Percentiles rank a stretch among this genome's conserved stretches.
phyloP scores from a whole-genome alignment of 2,113 vertebrate species.

The Sula dactylatra region DNA sequence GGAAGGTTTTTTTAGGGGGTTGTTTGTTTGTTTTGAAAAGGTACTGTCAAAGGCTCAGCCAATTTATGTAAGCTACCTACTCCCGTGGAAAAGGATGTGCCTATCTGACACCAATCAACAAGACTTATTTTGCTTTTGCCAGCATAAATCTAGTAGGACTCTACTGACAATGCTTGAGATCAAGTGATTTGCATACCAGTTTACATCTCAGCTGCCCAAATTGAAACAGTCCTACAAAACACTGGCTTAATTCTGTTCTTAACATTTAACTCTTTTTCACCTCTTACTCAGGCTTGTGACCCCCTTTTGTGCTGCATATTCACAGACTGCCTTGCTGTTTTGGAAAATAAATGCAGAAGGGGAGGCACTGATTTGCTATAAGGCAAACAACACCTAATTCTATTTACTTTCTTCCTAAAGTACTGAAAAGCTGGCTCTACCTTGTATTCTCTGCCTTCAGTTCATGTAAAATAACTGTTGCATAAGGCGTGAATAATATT shows the following conservation, averaged over 20 bases:
- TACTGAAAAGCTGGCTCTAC: neutral
- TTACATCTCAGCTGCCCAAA: neutral
- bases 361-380: neutral
- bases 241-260: neutral
- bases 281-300: neutral
- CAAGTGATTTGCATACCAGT: neutral
- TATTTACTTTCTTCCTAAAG: neutral
- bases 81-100: neutral
- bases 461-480: neutral
- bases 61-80: neutral
- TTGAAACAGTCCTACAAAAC: neutral
- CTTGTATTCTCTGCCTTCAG: neutral
- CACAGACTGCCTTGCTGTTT: neutral
- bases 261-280: neutral
- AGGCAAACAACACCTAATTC: neutral
- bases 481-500: conserved; percentile 19
- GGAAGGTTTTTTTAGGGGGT: rapidly evolving
- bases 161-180: neutral
- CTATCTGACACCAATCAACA: neutral
- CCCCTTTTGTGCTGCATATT: neutral
- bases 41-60: neutral
- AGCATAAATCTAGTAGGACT: neutral
- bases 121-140: neutral
- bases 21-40: neutral
- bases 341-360: neutral